phyloP scores from a whole-genome alignment of 2,888 invertebrate genomes.

The Phania funesta region DNA sequence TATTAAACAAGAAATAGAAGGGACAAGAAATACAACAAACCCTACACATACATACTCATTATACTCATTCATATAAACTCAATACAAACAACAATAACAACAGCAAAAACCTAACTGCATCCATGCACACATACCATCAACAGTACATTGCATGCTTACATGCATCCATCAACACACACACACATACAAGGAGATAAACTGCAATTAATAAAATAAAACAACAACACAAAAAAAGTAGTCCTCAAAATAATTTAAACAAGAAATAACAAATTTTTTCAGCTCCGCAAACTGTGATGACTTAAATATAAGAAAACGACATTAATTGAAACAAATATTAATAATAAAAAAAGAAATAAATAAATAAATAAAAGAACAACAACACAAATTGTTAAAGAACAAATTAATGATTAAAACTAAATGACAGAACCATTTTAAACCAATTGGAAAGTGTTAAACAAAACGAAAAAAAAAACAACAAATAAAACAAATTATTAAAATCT shows the following conservation, averaged over 20 bases:
- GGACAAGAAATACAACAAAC: slow-evolving; percentile 24
- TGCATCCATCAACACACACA: slow-evolving; percentile 21
- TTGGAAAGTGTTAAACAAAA: slow-evolving; percentile 38
- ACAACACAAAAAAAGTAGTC: slow-evolving; percentile 61
- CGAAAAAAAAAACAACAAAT: neutral
- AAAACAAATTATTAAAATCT: slow-evolving; percentile 23
- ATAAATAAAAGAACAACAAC: slow-evolving; percentile 54
- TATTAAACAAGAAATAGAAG: slow-evolving; percentile 47
- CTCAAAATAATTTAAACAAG: slow-evolving; percentile 68
- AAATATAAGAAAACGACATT: slow-evolving; percentile 79
- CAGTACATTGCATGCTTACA: slow-evolving; percentile 36
- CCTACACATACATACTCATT: slow-evolving; percentile 28
- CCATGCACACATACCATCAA: slow-evolving; percentile 21
- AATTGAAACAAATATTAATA: slow-evolving; percentile 71
- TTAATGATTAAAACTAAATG: slow-evolving; percentile 50
- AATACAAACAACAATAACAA: neutral
- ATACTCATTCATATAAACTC: slow-evolving; percentile 23
- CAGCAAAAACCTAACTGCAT: neutral
- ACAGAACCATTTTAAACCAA: slow-evolving; percentile 18
- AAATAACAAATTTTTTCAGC: slow-evolving; percentile 77
- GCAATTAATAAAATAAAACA: slow-evolving; percentile 56
- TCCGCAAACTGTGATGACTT: slow-evolving; percentile 81
- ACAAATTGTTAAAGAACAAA: slow-evolving; percentile 44
- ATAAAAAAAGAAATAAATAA: slow-evolving; percentile 50
- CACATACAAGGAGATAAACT: slow-evolving; percentile 58